phyloP scores from a whole-genome alignment of 2,888 invertebrate species.

The Aelia acuminata region DNA sequence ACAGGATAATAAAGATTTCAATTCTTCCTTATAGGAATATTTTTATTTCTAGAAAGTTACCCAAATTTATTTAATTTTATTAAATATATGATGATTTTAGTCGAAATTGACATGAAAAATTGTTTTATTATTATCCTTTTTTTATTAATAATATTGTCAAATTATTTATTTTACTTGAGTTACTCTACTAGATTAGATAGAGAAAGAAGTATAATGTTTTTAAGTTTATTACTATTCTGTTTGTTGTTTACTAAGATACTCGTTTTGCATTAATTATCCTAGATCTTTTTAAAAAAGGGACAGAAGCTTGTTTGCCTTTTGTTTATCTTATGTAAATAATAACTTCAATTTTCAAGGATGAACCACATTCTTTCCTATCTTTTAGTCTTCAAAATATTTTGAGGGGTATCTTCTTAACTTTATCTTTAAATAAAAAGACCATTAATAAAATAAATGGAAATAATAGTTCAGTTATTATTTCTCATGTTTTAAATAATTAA shows the following conservation, averaged over 20 bases:
- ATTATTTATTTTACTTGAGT: too few species aligned
- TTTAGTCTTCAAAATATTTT: not conserved
- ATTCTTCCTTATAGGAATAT: not conserved
- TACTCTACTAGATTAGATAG: too few species aligned
- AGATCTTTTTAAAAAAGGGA: not conserved
- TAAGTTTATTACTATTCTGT: not conserved
- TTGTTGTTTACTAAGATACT: not conserved
- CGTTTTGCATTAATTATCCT: not conserved
- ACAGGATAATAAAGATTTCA: not conserved
- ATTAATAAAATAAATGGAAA: too few species aligned
- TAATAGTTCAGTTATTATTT: too few species aligned
- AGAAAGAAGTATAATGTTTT: too few species aligned
- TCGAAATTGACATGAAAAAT: too few species aligned
- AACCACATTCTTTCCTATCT: conserved; percentile 3
- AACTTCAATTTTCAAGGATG: not conserved
- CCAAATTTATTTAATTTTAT: not conserved
- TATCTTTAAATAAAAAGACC: not conserved
- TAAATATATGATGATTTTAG: not conserved
- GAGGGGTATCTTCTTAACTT: not conserved
- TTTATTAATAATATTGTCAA: too few species aligned
- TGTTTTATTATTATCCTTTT: too few species aligned
- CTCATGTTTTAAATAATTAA: too few species aligned
- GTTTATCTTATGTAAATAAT: conserved; percentile 13
- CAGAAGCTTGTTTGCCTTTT: not conserved
- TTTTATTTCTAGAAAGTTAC: not conserved